Evolutionary conservation across 2,113 vertebrate genomes (phyloP).

Genomic region (Ammodramus savannarum): DNA sequence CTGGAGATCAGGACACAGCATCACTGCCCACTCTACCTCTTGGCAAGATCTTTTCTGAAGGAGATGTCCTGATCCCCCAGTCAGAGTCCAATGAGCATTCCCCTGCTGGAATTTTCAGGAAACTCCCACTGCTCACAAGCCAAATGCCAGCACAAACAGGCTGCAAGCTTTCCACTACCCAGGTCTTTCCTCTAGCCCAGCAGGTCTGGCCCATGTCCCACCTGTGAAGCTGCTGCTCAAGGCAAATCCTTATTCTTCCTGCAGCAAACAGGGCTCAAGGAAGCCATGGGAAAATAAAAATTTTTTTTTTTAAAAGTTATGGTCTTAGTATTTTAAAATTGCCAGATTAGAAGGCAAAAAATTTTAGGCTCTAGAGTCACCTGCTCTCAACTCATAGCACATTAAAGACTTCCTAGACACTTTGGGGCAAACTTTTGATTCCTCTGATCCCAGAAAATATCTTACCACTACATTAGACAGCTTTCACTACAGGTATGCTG

Average conservation of each 20-base stretch:
- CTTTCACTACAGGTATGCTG: not conserved
- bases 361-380: not conserved
- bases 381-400: not conserved
- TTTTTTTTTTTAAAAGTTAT: not conserved
- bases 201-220: not conserved
- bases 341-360: not conserved
- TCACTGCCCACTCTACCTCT: not conserved
- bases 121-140: not conserved
- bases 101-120: not conserved
- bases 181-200: not conserved
- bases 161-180: not conserved
- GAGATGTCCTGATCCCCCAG: not conserved
- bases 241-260: not conserved
- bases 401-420: not conserved
- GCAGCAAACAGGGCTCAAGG: not conserved
- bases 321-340: not conserved
- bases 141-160: not conserved
- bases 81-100: fast-evolving
- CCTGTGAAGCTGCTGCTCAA: not conserved
- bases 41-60: not conserved
- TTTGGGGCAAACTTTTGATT: not conserved
- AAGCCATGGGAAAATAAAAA: not conserved
- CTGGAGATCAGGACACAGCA: not conserved
- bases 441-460: not conserved
- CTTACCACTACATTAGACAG: not conserved